Evolutionary conservation across 2,113 vertebrate species (phyloP), one percentile per base, ranked within the genome.

Genomic region (Xiphorhynchus elegans): DNA sequence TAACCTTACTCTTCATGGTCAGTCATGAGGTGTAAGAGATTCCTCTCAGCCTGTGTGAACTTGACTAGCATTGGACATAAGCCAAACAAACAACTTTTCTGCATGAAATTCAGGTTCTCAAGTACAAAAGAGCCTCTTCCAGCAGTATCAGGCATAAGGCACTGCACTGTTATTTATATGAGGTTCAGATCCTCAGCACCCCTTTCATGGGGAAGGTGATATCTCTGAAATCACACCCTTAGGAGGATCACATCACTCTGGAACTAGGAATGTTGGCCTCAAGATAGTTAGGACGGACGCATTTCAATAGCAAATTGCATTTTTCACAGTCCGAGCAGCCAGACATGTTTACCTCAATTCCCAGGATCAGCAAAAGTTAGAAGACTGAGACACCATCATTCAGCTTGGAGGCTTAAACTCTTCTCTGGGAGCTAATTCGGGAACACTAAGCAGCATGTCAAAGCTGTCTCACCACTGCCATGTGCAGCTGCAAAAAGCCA

Each of bases 381-480:
- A 94, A 60, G 77, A 70, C 46, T 66, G 84, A 81, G 90, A 78
- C 50, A 50, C 56, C 84, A 62, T 67, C 53, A 35, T 91, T 91
- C 90, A 86, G 58, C 26, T 94, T n/a, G 80, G 70, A 89, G 80
- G 50, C 55, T 93, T 89, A 92, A 87, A 50, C 31, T 83, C 66
- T 89, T 90, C 73, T 40, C 90, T 95, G 90, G 84, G 63, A 97
- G 80, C 89, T 95, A 87, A 92, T 95, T 87, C 90, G 84, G 66
- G 90, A 91, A 76, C 47, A 47, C 13, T 68, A 83, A 80, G 91
- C n/a, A 93, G 87, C 76, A 78, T 77, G 88, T 84, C 80, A 84
- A 95, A 91, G 77, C 70, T 0, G 0, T 55, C 90, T 92, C 83
- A 85, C 69, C 67, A 94, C 25, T 1, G 0, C 56, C 62, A 40